Conservation (phyloP, 2,888 invertebrate species). For the Disparrhopalites patrizii region DNA sequence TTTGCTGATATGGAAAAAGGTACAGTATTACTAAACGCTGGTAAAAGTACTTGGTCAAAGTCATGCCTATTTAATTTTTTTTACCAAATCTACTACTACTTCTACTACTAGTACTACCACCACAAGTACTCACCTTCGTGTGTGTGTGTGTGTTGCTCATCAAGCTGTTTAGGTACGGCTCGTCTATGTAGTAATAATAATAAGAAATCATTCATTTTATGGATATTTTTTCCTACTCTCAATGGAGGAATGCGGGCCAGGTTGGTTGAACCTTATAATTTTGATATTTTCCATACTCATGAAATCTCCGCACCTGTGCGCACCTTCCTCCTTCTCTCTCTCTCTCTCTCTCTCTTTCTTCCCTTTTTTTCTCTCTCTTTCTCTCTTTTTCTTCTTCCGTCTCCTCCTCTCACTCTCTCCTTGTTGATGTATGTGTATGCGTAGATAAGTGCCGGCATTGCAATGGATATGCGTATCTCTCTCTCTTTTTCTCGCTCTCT, state of each 20-base stretch:
- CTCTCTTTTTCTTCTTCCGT: not conserved
- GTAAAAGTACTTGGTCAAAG: too few relatives aligned
- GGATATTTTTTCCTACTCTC: slow-evolving; percentile 31
- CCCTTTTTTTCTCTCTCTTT: not conserved
- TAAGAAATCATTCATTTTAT: slow-evolving; percentile 35
- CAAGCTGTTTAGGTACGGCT: too few relatives aligned
- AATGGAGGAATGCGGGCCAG: slow-evolving; percentile 37
- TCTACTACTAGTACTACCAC: too few relatives aligned
- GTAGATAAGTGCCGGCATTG: too few relatives aligned
- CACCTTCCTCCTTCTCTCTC: slow-evolving; percentile 15
- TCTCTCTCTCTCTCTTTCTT: not conserved
- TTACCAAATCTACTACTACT: too few relatives aligned
- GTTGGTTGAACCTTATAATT: slow-evolving; percentile 32
- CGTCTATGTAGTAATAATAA: slow-evolving; percentile 13
- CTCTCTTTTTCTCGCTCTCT: too few relatives aligned
- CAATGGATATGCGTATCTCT: too few relatives aligned
- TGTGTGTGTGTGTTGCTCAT: slow-evolving; percentile 15
- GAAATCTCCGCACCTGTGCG: slow-evolving; percentile 38
- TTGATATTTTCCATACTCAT: slow-evolving; percentile 35
- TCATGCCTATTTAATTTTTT: not conserved
- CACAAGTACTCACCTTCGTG: too few relatives aligned
- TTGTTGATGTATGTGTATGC: too few relatives aligned
- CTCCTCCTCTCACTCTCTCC: too few relatives aligned
- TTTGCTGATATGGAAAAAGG: too few relatives aligned
- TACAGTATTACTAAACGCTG: too few relatives aligned